Conservation (phyloP, 2,888 invertebrate species). For the Nomada hirtipes region DNA sequence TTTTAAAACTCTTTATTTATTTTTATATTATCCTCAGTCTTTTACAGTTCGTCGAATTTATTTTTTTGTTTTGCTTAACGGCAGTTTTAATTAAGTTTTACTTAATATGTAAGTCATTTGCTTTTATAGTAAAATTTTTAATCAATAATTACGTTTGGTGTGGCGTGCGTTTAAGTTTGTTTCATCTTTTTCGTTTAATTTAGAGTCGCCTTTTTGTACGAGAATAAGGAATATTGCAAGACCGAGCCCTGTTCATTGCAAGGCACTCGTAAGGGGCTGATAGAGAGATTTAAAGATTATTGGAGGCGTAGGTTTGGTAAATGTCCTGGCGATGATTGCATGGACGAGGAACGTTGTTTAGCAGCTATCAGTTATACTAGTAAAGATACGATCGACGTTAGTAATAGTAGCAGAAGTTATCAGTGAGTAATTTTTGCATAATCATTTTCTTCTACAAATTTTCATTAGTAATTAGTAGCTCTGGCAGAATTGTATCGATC, state of each 20-base stretch:
- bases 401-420: constrained; percentile 57
- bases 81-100: too few relatives aligned
- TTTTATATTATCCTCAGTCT: too few relatives aligned
- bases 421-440: constrained; percentile 53
- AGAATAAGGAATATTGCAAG: constrained; percentile 71
- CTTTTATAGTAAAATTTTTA: too few relatives aligned
- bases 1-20: too few relatives aligned
- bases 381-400: constrained; percentile 67
- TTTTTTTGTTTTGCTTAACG: too few relatives aligned
- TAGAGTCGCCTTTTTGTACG: constrained; percentile 75
- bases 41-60: too few relatives aligned
- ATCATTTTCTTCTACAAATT: neutral
- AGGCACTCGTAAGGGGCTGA: constrained; percentile 48
- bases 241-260: constrained; percentile 59
- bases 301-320: constrained; percentile 68
- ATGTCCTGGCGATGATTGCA: constrained; percentile 63
- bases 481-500: neutral
- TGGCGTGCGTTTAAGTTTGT: too few relatives aligned
- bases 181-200: neutral
- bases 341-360: constrained; percentile 76
- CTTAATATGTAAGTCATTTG: too few relatives aligned
- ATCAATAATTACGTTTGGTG: too few relatives aligned
- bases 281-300: constrained; percentile 65
- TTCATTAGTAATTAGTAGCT: neutral
- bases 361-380: constrained; percentile 77